Conservation (phyloP, 1,140 invertebrate species). For the Hermetia illucens region DNA sequence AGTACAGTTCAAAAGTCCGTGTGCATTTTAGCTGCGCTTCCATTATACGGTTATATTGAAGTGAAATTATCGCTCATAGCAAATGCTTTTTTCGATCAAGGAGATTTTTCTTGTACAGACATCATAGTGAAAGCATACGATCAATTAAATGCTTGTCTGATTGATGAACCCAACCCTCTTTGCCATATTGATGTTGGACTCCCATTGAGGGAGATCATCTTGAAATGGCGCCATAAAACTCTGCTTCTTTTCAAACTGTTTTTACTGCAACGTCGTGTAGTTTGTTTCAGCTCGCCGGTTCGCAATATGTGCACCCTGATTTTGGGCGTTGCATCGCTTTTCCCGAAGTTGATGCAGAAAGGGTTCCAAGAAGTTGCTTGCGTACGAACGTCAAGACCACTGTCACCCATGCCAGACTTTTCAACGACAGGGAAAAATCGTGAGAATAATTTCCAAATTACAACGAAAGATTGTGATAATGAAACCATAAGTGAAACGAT, state of each 20-base stretch:
- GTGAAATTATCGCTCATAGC: constrained; percentile 94
- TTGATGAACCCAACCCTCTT: constrained; percentile 42
- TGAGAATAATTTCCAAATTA: constrained; percentile 19
- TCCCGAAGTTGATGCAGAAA: constrained; percentile 79
- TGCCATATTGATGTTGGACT: constrained; percentile 30
- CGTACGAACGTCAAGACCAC: constrained; percentile 58
- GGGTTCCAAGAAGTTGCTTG: constrained; percentile 71
- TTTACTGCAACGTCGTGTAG: constrained; percentile 74
- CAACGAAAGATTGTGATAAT: constrained; percentile 10
- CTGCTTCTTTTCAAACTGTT: constrained; percentile 88
- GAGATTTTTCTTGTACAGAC: constrained; percentile 81
- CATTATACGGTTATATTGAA: constrained; percentile 83
- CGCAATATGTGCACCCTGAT: constrained; percentile 75
- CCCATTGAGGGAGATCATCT: constrained; percentile 23
- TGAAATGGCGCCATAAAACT: constrained; percentile 77
- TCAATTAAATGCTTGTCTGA: constrained; percentile 79
- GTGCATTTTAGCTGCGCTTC: constrained; percentile 75
- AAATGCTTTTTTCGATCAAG: constrained; percentile 91
- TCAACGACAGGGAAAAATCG: constrained; percentile 17
- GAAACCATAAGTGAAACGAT: constrained; percentile 11
- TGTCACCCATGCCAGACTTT: constrained; percentile 62
- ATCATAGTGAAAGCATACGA: constrained; percentile 85
- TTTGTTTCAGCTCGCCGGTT: constrained; percentile 90
- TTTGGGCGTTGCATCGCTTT: constrained; percentile 76
- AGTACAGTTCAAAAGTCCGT: constrained; percentile 84